A percentile compares a stretch with the other conserved stretches of the same genome.
Conservation (phyloP, 2,888 invertebrate genomes). For the Invenusta paracnida region DNA sequence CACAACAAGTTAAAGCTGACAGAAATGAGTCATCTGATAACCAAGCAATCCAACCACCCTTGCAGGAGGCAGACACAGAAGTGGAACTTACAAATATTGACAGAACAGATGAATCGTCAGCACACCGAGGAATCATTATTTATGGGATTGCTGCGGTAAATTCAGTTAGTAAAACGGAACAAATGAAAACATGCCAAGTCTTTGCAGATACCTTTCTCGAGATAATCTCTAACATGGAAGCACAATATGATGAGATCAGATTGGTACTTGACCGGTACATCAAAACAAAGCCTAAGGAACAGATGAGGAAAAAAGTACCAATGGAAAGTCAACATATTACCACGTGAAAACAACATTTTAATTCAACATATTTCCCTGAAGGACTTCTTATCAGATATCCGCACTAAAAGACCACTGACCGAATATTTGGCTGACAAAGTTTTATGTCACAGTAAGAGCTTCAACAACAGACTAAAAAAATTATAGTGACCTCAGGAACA, state of each 20-base stretch:
- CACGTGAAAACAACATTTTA: slow-evolving; percentile 43
- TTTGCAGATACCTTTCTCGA: slow-evolving; percentile 40
- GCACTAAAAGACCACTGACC: slow-evolving; percentile 43
- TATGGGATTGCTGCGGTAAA: slow-evolving; percentile 45
- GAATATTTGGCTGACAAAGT: slow-evolving; percentile 42
- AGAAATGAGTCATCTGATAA: slow-evolving; percentile 37
- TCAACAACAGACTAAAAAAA: slow-evolving; percentile 42
- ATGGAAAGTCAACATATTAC: slow-evolving; percentile 45
- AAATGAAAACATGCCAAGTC: slow-evolving; percentile 12
- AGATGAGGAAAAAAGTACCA: slow-evolving; percentile 44
- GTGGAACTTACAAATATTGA: background rate
- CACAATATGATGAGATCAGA: slow-evolving; percentile 42
- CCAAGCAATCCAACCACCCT: slow-evolving; percentile 35
- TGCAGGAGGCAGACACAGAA: slow-evolving; percentile 13
- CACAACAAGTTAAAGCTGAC: background rate
- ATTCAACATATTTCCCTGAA: slow-evolving; percentile 45
- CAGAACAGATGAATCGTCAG: slow-evolving; percentile 25
- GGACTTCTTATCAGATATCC: slow-evolving; percentile 43
- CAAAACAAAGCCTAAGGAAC: slow-evolving; percentile 40
- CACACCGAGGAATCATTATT: slow-evolving; percentile 42
- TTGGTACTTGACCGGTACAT: slow-evolving; percentile 44
- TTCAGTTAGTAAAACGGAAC: slow-evolving; percentile 28
- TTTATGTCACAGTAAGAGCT: slow-evolving; percentile 42
- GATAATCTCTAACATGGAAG: slow-evolving; percentile 43
- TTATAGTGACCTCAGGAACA: slow-evolving; percentile 44